Conservation (phyloP, 2,113 vertebrate genomes). For the Vulpes vulpes region DNA sequence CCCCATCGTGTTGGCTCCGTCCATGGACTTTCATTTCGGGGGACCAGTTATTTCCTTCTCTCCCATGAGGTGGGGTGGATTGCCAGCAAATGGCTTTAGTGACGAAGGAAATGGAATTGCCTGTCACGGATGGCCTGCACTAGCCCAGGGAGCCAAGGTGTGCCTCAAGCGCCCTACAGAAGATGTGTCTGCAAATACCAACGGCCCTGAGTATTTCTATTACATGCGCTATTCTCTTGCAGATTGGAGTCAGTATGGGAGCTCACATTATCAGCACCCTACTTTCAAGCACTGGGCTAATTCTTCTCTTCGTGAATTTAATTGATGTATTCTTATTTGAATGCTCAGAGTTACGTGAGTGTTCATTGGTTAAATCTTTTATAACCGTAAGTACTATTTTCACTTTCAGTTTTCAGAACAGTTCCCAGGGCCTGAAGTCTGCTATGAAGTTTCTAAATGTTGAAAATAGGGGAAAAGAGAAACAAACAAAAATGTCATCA, state of each 20-base stretch:
- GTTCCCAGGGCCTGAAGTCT: not conserved
- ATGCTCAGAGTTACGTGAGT: not conserved
- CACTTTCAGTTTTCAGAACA: not conserved
- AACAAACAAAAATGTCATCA: not conserved
- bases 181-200: not conserved
- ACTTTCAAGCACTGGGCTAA: not conserved
- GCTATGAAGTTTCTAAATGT: not conserved
- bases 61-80: not conserved
- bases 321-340: not conserved
- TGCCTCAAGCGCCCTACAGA: not conserved
- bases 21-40: not conserved
- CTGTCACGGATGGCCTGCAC: not conserved
- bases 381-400: slow-evolving; percentile 22
- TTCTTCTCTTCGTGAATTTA: not conserved
- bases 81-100: not conserved
- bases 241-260: not conserved
- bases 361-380: not conserved
- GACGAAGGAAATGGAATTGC: not conserved
- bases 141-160: not conserved
- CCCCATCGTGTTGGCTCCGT: not conserved
- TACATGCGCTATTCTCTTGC: not conserved
- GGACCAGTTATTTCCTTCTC: not conserved
- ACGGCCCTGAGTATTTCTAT: not conserved
- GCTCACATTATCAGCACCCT: not conserved
- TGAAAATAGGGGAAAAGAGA: not conserved